Evolutionary conservation across 2,113 vertebrate genomes (phyloP).

Genomic region (Sander lucioperca): DNA sequence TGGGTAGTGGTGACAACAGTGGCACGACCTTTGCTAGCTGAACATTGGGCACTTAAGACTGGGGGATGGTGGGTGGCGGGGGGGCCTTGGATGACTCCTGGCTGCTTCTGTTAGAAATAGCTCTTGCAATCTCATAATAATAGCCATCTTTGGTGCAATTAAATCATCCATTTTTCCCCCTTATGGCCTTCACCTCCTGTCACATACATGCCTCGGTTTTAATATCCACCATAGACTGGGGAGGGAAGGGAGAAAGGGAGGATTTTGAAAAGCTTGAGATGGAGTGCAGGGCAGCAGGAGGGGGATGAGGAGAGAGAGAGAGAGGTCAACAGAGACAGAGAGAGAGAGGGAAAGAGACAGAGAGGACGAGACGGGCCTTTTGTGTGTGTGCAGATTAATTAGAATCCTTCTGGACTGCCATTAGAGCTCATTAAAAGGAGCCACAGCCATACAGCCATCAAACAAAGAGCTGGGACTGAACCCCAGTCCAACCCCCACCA

Average conservation of each 20-base stretch:
- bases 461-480: constrained; percentile 79
- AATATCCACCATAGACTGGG: constrained; percentile 60
- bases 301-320: constrained; percentile 31
- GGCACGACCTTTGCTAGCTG: constrained; percentile 72
- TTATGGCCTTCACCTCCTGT: constrained; percentile 75
- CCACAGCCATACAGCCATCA: constrained; percentile 80
- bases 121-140: constrained; percentile 83
- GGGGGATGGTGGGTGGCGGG: constrained; percentile 22
- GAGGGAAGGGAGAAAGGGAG: constrained; percentile 11
- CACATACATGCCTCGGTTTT: constrained; percentile 78
- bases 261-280: constrained; percentile 22
- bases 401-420: constrained; percentile 84
- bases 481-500: constrained; percentile 46
- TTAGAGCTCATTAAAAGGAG: constrained; percentile 84
- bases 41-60: constrained; percentile 78
- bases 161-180: constrained; percentile 78
- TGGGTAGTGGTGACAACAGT: constrained; percentile 77
- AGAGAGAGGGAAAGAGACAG: constrained; percentile 18
- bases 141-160: constrained; percentile 85
- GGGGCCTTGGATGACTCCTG: constrained; percentile 72
- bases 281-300: constrained; percentile 10
- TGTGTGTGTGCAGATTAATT: constrained; percentile 82
- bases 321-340: constrained; percentile 39
- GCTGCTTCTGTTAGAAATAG: constrained; percentile 77
- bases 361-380: constrained; percentile 66